Percentiles rank a stretch among this genome's conserved stretches.
phyloP scores from a whole-genome alignment of 2,888 invertebrate species.

The Apamea monoglypha region DNA sequence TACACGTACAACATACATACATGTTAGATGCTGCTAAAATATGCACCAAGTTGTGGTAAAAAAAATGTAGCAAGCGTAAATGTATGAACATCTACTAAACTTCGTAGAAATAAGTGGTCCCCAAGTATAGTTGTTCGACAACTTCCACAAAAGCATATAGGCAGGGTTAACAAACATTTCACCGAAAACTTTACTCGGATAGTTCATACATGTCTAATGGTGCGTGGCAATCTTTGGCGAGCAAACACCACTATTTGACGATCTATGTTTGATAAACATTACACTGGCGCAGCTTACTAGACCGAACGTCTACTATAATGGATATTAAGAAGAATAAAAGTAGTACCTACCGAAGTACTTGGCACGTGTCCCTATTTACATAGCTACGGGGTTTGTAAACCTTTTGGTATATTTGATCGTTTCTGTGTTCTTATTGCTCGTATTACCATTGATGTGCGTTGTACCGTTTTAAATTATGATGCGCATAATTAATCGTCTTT shows the following conservation, averaged over 20 bases:
- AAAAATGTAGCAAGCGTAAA: constrained; percentile 59
- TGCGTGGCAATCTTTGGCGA: constrained; percentile 72
- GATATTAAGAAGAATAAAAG: constrained; percentile 62
- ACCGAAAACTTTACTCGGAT: constrained; percentile 68
- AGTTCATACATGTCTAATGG: constrained; percentile 76
- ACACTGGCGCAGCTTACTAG: constrained; percentile 57
- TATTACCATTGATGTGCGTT: constrained; percentile 45
- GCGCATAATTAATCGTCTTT: constrained; percentile 52
- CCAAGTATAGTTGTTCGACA: constrained; percentile 65
- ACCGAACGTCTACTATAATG: constrained; percentile 60
- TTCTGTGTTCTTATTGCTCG: constrained; percentile 41
- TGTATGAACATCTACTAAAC: constrained; percentile 43
- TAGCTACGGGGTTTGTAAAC: constrained; percentile 49
- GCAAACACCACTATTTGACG: constrained; percentile 72
- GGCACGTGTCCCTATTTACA: constrained; percentile 54
- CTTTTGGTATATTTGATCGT: constrained; percentile 45
- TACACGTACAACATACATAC: constrained; percentile 38
- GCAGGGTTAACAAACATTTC: constrained; percentile 69
- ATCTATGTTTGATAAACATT: constrained; percentile 72
- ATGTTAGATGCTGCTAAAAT: constrained; percentile 40
- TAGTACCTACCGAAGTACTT: constrained; percentile 46
- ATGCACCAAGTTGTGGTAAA: constrained; percentile 33
- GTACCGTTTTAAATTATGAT: constrained; percentile 50
- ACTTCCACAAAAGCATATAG: constrained; percentile 66
- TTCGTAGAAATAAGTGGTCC: constrained; percentile 59